Evolutionary conservation across 1,140 invertebrate species (phyloP), one percentile per base, ranked within the genome.

Genomic region (Varroa destructor): DNA sequence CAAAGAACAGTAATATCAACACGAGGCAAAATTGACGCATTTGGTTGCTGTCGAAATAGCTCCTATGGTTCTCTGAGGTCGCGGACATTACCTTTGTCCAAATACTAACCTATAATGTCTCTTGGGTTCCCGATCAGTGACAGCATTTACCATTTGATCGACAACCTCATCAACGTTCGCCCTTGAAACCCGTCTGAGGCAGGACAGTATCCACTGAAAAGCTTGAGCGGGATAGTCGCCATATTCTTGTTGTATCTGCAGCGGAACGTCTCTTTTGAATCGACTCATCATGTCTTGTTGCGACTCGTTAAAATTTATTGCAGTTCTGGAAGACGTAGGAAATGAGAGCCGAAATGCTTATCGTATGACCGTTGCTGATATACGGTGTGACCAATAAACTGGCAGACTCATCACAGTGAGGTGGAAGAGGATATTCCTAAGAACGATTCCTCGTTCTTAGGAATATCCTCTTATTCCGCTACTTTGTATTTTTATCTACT

Each of bases 141-240:
- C 37, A 12, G 61, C 61, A 4, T 46, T 43, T 12, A 67, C 12
- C 61, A 67, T 67, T 37, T 67, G 61, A 37, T 67, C 36, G 40
- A 67, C 61, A 37, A 67, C 61, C 40, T 67, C 61, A 40, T 14
- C 40, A 37, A 37, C 40, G 37, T 67, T 37, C 3, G 14, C 40
- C 8, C 61, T n/a, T 14, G 61, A 67, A 8, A 67, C 40, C 61
- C 61, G 1, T 40, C 8, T 2, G 40, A 67, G 46, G 61, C 14
- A 46, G 2, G 14, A 40, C 36, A 67, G 40, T 12, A 40, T 43
- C 61, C 61, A 67, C 12, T 37, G 14, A 37, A 67, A 67, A 2
- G 61, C 61, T 12, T 67, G 12, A 4, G 40, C 61, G 5, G 61
- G 61, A 40, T 67, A 67, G 1, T 67, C 61, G 61, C 61, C 61